Evolutionary conservation across 2,888 invertebrate genomes (phyloP).

Genomic region (Ligdia adustata): DNA sequence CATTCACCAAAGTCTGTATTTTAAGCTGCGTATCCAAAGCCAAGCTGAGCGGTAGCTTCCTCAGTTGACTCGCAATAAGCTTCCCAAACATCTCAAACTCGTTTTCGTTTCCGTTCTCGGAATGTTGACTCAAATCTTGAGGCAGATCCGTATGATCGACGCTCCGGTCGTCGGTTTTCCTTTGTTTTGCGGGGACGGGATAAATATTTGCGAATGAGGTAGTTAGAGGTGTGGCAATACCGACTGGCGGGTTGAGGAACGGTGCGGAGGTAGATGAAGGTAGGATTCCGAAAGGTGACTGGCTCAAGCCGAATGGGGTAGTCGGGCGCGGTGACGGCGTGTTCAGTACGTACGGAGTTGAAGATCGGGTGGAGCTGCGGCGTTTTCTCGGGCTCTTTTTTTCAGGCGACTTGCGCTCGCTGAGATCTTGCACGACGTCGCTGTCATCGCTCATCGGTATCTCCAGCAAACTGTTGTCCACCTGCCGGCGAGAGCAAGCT

Average conservation of each 20-base stretch:
- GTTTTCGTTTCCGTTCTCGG: constrained; percentile 74
- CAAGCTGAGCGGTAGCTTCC: constrained; percentile 73
- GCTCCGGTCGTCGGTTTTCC: constrained; percentile 67
- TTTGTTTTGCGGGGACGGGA: constrained; percentile 73
- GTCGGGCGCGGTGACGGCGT: constrained; percentile 76
- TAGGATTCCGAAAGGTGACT: constrained; percentile 70
- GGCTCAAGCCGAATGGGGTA: constrained; percentile 74
- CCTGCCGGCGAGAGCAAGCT: constrained; percentile 58
- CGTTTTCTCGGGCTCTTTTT: constrained; percentile 77
- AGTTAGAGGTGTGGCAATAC: constrained; percentile 76
- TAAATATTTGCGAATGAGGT: constrained; percentile 76
- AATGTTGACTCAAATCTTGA: constrained; percentile 76
- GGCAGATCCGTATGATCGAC: constrained; percentile 64
- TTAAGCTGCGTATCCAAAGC: constrained; percentile 77
- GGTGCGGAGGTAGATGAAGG: constrained; percentile 67
- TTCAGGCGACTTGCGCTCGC: constrained; percentile 76
- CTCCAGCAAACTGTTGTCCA: constrained; percentile 75
- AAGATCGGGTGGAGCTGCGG: constrained; percentile 74
- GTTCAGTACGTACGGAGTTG: constrained; percentile 76
- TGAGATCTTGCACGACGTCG: constrained; percentile 76
- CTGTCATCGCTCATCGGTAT: constrained; percentile 78
- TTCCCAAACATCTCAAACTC: constrained; percentile 81
- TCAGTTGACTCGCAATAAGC: constrained; percentile 74
- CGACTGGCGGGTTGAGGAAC: constrained; percentile 77
- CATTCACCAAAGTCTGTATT: constrained; percentile 76